Percentiles rank a stretch among this genome's conserved stretches.
phyloP scores from a whole-genome alignment of 1,140 invertebrate genomes.

The Drosophila lowei region DNA sequence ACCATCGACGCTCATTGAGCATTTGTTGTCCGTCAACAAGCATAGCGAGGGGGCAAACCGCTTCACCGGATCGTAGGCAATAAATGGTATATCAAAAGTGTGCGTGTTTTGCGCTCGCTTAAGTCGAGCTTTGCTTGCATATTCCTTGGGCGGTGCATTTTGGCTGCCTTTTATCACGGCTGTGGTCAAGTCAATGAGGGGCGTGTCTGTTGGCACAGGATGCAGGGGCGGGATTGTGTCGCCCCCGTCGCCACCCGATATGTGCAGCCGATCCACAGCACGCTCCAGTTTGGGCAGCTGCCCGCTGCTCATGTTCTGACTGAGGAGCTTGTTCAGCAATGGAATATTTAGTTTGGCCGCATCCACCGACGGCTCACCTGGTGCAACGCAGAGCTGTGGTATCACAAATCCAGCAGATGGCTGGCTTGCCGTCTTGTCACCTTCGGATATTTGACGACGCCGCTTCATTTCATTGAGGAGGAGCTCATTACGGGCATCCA shows the following conservation, averaged over 20 bases:
- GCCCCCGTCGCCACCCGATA: slow-evolving; percentile 28
- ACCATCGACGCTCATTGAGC: background rate
- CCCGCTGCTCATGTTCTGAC: background rate
- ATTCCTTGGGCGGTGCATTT: slow-evolving; percentile 46
- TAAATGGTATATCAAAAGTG: slow-evolving; percentile 71
- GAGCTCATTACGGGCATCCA: slow-evolving; percentile 38
- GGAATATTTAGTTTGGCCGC: slow-evolving; percentile 46
- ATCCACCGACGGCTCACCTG: slow-evolving; percentile 27
- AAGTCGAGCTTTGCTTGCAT: slow-evolving; percentile 46
- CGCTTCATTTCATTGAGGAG: slow-evolving; percentile 52
- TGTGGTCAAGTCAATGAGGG: slow-evolving; percentile 60
- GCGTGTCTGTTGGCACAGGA: background rate
- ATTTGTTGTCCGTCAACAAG: slow-evolving; percentile 8
- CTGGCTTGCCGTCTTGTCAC: background rate
- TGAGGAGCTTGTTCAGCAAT: slow-evolving; percentile 32
- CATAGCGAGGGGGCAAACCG: background rate
- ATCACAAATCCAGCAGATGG: slow-evolving; percentile 33
- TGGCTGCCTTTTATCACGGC: slow-evolving; percentile 40
- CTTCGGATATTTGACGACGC: slow-evolving; percentile 20
- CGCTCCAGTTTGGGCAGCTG: slow-evolving; percentile 22
- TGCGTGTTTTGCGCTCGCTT: slow-evolving; percentile 19
- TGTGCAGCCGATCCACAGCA: slow-evolving; percentile 21
- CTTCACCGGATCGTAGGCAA: slow-evolving; percentile 50
- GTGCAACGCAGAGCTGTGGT: slow-evolving; percentile 25
- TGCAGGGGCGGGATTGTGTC: background rate